phyloP scores from a whole-genome alignment of 1,140 invertebrate species.

The Hyposmocoma kahamanoa region DNA sequence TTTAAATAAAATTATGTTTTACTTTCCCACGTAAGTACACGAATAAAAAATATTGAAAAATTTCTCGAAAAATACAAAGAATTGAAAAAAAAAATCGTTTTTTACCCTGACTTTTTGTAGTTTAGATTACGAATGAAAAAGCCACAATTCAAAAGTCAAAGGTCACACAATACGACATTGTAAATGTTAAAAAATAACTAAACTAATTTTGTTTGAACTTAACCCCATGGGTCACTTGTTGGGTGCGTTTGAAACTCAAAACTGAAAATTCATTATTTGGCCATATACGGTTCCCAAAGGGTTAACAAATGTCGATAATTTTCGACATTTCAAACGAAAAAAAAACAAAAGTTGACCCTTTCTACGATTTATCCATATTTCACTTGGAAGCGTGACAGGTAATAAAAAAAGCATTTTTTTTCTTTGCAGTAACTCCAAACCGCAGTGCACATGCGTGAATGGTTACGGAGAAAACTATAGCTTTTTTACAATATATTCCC shows the following conservation, averaged over 20 bases:
- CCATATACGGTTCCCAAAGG: too few species aligned
- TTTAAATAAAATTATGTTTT: too few species aligned
- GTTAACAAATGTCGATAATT: conserved; percentile 40
- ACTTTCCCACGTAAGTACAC: too few species aligned
- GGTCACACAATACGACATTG: conserved; percentile 35
- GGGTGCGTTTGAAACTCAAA: too few species aligned
- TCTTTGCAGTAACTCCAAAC: conserved; percentile 49
- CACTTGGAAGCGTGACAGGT: conserved; percentile 31
- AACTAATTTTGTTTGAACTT: too few species aligned
- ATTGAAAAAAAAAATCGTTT: too few species aligned
- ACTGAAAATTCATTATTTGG: too few species aligned
- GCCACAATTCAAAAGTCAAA: conserved; percentile 5
- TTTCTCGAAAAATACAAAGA: too few species aligned
- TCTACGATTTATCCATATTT: conserved; percentile 48
- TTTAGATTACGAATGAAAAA: too few species aligned
- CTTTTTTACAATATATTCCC: conserved; percentile 62
- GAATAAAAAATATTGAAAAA: too few species aligned
- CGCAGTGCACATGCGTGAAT: conserved; percentile 49
- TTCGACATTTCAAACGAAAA: conserved; percentile 34
- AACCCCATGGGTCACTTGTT: background rate
- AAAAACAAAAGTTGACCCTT: conserved; percentile 54
- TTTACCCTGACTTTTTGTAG: too few species aligned
- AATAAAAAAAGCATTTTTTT: conserved; percentile 41
- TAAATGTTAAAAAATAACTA: background rate
- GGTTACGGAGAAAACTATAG: conserved; percentile 59